Conservation (phyloP, 1,140 invertebrate species). For the Charaxes varanes region DNA sequence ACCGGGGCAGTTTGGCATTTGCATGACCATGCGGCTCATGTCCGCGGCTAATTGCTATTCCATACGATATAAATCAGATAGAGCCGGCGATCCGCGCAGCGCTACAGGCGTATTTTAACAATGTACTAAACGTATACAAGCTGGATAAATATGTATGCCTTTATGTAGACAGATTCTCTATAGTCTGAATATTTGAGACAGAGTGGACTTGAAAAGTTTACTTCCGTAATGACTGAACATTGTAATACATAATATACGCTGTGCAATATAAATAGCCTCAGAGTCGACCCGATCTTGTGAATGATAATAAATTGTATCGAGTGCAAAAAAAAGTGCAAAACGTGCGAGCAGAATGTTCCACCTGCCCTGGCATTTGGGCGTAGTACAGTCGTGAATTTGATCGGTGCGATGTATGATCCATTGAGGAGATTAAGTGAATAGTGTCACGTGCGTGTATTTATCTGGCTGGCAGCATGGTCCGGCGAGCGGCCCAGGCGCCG, state of each 20-base stretch:
- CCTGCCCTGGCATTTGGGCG: constrained; percentile 5
- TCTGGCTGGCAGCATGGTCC: constrained; percentile 25
- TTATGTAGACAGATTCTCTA: background rate
- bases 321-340: no score
- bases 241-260: no score
- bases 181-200: no score
- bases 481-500: no score
- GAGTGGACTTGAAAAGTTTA: no score
- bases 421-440: constrained; percentile 43
- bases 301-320: no score
- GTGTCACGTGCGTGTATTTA: constrained; percentile 46
- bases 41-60: constrained; percentile 52
- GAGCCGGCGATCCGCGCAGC: constrained; percentile 26
- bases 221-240: no score
- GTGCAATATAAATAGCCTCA: no score
- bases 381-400: constrained; percentile 16
- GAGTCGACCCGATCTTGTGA: no score
- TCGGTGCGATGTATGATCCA: constrained; percentile 28
- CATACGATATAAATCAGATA: constrained; percentile 51
- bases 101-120: constrained; percentile 23
- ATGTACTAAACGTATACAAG: constrained; percentile 3
- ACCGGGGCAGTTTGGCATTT: constrained; percentile 42
- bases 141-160: constrained; percentile 3
- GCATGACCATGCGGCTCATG: constrained; percentile 35
- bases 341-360: no score